Conservation (phyloP, 1,140 invertebrate species). For the Formica selysi region DNA sequence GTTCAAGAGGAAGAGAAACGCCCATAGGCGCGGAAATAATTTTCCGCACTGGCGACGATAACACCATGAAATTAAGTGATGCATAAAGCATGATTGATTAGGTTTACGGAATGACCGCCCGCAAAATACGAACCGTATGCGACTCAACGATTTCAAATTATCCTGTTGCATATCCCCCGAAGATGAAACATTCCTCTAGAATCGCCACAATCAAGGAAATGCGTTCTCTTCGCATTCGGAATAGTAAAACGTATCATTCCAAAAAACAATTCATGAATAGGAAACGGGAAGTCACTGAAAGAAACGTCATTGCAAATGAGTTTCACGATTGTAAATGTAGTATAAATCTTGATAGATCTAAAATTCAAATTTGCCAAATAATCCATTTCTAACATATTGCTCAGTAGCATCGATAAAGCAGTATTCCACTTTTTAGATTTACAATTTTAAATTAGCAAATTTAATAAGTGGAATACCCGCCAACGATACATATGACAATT, state of each 20-base stretch:
- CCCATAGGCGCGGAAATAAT: slow-evolving; percentile 62
- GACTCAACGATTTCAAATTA: slow-evolving; percentile 51
- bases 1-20: slow-evolving; percentile 30
- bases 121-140: slow-evolving; percentile 43
- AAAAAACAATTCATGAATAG: slow-evolving; percentile 52
- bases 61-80: slow-evolving; percentile 60
- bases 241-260: slow-evolving; percentile 65
- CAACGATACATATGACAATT: neutral
- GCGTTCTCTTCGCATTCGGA: slow-evolving; percentile 11
- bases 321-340: neutral
- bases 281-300: slow-evolving; percentile 11
- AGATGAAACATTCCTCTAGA: slow-evolving; percentile 44
- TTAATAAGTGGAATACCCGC: too few relatives aligned
- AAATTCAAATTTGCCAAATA: neutral
- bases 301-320: neutral
- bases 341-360: too few relatives aligned
- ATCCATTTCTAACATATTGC: neutral
- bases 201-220: slow-evolving; percentile 62
- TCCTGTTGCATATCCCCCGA: slow-evolving; percentile 34
- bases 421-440: neutral
- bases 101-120: slow-evolving; percentile 28
- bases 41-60: slow-evolving; percentile 61
- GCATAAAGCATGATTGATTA: slow-evolving; percentile 65
- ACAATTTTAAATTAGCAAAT: too few relatives aligned
- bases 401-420: neutral